A percentile compares a stretch with the other conserved stretches of the same genome.
Conservation (phyloP, 2,113 vertebrate genomes). For the Pelvicachromis taeniatus region DNA sequence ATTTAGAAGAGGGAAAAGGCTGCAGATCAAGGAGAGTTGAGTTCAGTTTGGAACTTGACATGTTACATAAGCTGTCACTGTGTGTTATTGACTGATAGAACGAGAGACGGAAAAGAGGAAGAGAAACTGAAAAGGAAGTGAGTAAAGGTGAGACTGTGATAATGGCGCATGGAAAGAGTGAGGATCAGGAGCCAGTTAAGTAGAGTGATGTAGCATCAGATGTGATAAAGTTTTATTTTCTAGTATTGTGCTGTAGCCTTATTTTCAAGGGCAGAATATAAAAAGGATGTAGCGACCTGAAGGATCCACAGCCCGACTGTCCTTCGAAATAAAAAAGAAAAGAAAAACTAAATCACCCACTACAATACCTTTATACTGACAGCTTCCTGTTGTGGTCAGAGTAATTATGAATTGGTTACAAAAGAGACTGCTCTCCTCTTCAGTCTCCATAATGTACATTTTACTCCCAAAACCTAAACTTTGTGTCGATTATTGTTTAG, state of each 20-base stretch:
- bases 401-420: not conserved
- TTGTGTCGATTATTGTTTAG: not conserved
- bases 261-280: not conserved
- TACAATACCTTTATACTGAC: not conserved
- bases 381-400: not conserved
- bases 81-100: conserved; percentile 60
- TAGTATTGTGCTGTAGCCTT: not conserved
- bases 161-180: conserved; percentile 22
- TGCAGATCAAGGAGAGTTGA: conserved; percentile 65
- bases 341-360: not conserved
- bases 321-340: not conserved
- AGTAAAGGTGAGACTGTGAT: conserved; percentile 37
- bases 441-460: not conserved
- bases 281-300: not conserved
- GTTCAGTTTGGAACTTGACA: conserved; percentile 65
- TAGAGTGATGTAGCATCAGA: not conserved
- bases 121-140: not conserved
- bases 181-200: not conserved
- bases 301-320: not conserved
- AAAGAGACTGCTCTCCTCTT: not conserved
- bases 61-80: conserved; percentile 71
- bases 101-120: conserved; percentile 8
- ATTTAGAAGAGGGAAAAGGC: conserved; percentile 69
- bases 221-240: conserved; percentile 24
- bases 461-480: not conserved